Evolutionary conservation across 1,140 invertebrate genomes (phyloP).

Genomic region (Drosophila bipectinata): DNA sequence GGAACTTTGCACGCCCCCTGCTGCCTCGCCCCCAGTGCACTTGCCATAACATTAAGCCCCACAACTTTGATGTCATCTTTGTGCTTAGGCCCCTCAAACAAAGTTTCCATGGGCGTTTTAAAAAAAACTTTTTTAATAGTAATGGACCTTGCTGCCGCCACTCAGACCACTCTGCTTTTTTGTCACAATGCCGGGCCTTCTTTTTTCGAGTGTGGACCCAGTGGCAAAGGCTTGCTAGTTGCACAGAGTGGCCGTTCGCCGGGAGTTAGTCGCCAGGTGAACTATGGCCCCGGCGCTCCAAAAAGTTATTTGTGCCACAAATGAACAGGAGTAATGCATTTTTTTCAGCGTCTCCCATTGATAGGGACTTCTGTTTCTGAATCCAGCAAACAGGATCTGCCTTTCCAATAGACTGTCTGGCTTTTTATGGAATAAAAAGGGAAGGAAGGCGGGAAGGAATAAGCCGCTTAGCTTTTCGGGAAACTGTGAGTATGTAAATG

Average conservation of each 20-base stretch:
- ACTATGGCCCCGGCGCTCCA: conserved; percentile 57
- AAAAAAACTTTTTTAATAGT: conserved; percentile 81
- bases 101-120: conserved; percentile 58
- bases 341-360: conserved; percentile 52
- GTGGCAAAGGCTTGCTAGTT: conserved; percentile 28
- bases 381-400: conserved; percentile 20
- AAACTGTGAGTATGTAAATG: conserved; percentile 68
- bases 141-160: conserved; percentile 59
- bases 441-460: conserved; percentile 2
- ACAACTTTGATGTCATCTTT: conserved; percentile 80
- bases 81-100: conserved; percentile 66
- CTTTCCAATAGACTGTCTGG: conserved; percentile 26
- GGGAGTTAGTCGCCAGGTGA: conserved; percentile 45
- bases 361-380: conserved; percentile 24
- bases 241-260: conserved; percentile 19
- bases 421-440: background rate
- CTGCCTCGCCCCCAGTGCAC: background rate
- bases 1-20: conserved; percentile 25
- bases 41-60: conserved; percentile 68
- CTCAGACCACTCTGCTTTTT: conserved; percentile 18
- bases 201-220: conserved; percentile 71
- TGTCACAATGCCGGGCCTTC: conserved; percentile 4
- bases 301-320: conserved; percentile 80
- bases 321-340: conserved; percentile 54
- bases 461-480: conserved; percentile 72